A percentile compares a stretch with the other conserved stretches of the same genome.
These are phyloP conservation scores for Oreortyx pictus DNA, from an alignment of 2,797 vertebrate genomes.

Conservation along the genomic window DNA sequence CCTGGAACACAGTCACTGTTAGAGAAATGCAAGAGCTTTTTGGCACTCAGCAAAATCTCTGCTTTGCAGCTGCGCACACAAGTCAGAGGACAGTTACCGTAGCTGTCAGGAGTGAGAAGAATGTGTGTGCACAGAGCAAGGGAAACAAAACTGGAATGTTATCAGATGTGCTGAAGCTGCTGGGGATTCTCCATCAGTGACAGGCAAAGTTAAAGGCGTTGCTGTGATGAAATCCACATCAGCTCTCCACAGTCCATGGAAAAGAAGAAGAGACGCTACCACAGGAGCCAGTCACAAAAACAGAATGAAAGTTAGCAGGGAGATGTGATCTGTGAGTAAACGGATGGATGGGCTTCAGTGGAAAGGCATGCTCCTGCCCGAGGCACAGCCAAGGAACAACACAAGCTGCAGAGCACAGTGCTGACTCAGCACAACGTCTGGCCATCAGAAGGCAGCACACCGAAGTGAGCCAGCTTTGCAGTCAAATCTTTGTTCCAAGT, in stretches of 20 bases:
- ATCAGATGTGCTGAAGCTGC: neutral
- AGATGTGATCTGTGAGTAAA: neutral
- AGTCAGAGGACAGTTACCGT: neutral
- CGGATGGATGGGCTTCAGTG: neutral
- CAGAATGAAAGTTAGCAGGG: neutral
- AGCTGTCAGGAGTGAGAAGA: neutral
- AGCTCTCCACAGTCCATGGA: neutral
- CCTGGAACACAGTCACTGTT: neutral
- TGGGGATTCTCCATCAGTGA: neutral
- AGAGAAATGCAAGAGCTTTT: neutral
- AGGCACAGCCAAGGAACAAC: neutral
- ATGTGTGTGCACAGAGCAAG: neutral
- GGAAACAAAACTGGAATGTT: neutral
- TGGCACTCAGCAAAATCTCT: neutral
- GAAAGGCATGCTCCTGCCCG: neutral
- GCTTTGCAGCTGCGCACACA: neutral
- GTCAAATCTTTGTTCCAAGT: neutral
- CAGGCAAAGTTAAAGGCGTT: neutral
- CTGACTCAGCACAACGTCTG: neutral
- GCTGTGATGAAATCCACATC: neutral
- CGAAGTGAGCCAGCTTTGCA: neutral
- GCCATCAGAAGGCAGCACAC: neutral
- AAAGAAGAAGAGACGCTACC: neutral
- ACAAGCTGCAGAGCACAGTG: fast-evolving
- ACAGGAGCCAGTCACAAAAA: neutral